phyloP scores from a whole-genome alignment of 2,888 invertebrate genomes.

The Epirrhoe alternata region DNA sequence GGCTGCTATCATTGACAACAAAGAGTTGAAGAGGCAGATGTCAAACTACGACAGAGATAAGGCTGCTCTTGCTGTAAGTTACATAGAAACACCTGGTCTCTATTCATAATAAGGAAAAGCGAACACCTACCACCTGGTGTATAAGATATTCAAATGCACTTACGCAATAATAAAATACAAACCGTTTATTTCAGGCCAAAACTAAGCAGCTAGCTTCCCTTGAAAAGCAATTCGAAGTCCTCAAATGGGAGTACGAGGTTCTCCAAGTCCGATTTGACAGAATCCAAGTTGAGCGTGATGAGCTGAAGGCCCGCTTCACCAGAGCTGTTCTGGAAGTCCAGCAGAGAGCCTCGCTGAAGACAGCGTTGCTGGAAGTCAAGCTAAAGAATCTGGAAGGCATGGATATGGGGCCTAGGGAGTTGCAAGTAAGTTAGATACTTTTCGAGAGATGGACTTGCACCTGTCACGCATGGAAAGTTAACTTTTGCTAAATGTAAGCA shows the following conservation, averaged over 20 bases:
- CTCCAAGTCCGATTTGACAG: conserved; percentile 92
- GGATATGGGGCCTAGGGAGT: conserved; percentile 84
- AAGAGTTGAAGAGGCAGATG: conserved; percentile 90
- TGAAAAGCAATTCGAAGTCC: conserved; percentile 85
- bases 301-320: conserved; percentile 91
- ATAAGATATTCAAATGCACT: too few species aligned
- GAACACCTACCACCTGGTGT: too few species aligned
- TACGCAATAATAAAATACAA: background rate
- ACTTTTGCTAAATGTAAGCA: too few species aligned
- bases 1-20: conserved; percentile 88
- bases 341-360: conserved; percentile 93
- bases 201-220: conserved; percentile 79
- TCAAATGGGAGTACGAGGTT: conserved; percentile 88
- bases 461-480: too few species aligned
- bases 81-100: background rate
- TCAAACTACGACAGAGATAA: conserved; percentile 95
- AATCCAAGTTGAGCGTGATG: conserved; percentile 90
- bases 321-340: conserved; percentile 94
- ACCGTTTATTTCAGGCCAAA: conserved; percentile 72
- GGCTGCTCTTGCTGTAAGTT: conserved; percentile 86
- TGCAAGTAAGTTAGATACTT: conserved; percentile 77
- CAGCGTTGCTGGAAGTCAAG: conserved; percentile 92
- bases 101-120: too few species aligned
- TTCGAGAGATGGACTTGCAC: too few species aligned
- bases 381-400: conserved; percentile 88